phyloP scores from a whole-genome alignment of 2,888 invertebrate genomes.

The Mantis religiosa region DNA sequence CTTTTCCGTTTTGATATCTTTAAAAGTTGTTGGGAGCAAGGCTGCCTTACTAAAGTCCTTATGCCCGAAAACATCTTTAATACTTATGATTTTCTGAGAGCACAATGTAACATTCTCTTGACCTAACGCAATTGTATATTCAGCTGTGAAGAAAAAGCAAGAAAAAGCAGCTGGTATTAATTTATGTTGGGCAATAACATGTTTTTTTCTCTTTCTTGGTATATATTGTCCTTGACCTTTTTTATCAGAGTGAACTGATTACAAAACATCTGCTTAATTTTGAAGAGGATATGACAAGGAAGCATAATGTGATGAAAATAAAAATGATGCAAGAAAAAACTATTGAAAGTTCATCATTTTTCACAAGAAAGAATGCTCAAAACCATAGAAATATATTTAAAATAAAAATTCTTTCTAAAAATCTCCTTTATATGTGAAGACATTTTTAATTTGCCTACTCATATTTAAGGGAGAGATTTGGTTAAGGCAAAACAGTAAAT shows the following conservation, averaged over 20 bases:
- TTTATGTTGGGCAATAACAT: background rate
- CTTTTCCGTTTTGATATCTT: background rate
- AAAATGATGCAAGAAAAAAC: background rate
- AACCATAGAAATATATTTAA: no score
- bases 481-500: no score
- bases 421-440: no score
- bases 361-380: no score
- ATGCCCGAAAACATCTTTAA: background rate
- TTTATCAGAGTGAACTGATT: background rate
- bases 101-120: background rate
- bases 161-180: background rate
- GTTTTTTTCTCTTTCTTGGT: background rate
- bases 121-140: background rate
- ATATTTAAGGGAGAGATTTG: no score
- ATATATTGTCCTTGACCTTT: background rate
- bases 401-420: no score
- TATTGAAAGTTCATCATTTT: no score
- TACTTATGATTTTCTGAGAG: background rate
- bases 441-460: no score
- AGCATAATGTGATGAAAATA: background rate
- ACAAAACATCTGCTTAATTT: background rate
- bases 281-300: background rate
- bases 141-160: background rate
- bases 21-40: background rate
- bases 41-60: background rate